A percentile compares a stretch with the other conserved stretches of the same genome.
Conservation (phyloP, 1,140 invertebrate species). For the Euglossa dilemma region DNA sequence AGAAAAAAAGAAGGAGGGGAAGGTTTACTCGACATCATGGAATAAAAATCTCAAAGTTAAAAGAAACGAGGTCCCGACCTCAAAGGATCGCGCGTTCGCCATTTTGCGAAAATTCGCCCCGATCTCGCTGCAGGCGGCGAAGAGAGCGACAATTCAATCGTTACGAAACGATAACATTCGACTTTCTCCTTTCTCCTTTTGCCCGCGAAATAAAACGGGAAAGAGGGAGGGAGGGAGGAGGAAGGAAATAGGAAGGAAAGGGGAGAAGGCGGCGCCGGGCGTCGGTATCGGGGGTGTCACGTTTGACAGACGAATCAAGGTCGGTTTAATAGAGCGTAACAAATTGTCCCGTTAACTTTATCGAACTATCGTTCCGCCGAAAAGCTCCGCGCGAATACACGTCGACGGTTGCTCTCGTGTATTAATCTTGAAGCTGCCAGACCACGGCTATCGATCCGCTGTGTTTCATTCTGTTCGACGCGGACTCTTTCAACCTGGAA, state of each 20-base stretch:
- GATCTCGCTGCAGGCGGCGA: not conserved
- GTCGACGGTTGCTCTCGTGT: not conserved
- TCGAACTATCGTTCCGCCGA: not conserved
- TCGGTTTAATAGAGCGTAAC: conserved; percentile 43
- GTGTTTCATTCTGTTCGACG: conserved; percentile 12
- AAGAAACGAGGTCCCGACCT: not conserved
- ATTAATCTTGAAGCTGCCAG: conserved; percentile 37
- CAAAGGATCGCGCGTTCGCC: not conserved
- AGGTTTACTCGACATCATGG: not conserved
- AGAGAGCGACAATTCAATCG: not conserved
- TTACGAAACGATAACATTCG: conserved; percentile 11
- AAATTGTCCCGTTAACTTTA: conserved; percentile 32
- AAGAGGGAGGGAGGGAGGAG: not conserved
- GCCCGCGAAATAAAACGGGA: not conserved
- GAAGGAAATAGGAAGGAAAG: no score
- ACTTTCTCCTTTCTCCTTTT: no score
- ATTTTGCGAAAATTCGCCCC: not conserved
- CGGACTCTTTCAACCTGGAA: conserved; percentile 1
- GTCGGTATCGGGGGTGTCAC: not conserved
- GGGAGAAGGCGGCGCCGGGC: not conserved
- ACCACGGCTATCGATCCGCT: conserved; percentile 21
- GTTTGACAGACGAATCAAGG: conserved; percentile 27
- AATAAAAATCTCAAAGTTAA: not conserved
- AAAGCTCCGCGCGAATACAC: not conserved
- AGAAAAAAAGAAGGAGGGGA: no score